phyloP scores from a whole-genome alignment of 2,888 invertebrate genomes.

The Mechanitis messenoides region DNA sequence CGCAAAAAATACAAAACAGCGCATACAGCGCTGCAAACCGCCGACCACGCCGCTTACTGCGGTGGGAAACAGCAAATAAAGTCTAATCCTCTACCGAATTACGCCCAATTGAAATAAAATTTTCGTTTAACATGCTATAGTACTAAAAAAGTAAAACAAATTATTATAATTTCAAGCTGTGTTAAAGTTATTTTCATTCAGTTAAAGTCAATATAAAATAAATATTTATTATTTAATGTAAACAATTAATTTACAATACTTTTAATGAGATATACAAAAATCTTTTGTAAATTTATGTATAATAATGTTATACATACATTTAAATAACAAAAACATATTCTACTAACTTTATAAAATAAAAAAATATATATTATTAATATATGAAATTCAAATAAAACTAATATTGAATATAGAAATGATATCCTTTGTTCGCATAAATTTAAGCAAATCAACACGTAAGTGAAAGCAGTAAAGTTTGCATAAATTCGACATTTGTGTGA shows the following conservation, averaged over 20 bases:
- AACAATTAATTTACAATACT: no score
- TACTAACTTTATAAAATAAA: no score
- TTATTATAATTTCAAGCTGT: background rate
- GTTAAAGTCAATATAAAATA: no score
- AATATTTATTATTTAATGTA: no score
- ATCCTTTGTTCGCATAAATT: no score
- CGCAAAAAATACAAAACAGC: background rate
- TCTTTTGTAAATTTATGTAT: no score
- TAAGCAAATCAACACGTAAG: conserved; percentile 8
- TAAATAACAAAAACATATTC: no score
- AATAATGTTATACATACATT: no score
- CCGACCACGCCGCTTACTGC: conserved; percentile 15
- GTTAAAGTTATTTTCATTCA: background rate
- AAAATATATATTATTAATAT: no score
- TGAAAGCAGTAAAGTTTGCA: conserved; percentile 13
- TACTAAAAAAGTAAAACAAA: background rate
- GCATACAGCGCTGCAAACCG: conserved; percentile 12
- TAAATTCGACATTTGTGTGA: conserved; percentile 13
- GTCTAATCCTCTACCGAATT: conserved; percentile 13
- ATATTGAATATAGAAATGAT: no score
- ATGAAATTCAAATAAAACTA: no score
- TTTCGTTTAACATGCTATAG: background rate
- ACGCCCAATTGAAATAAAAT: conserved; percentile 6
- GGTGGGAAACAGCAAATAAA: conserved; percentile 14
- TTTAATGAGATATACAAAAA: no score